A percentile compares a stretch with the other conserved stretches of the same genome.
phyloP scores from a whole-genome alignment of 2,797 vertebrate species.

The Orestias chungarensis region DNA sequence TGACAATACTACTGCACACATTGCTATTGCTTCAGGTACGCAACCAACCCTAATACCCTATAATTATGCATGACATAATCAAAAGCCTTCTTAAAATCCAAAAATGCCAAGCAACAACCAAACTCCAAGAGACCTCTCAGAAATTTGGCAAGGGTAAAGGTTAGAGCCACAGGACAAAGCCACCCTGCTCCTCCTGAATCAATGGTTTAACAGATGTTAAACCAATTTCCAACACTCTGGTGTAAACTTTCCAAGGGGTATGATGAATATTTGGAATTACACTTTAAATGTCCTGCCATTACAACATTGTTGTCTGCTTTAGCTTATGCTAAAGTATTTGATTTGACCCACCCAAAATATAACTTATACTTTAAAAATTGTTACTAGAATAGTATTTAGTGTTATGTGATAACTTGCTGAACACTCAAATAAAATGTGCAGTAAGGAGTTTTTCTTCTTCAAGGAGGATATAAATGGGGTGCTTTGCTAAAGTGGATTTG shows the following conservation, averaged over 20 bases:
- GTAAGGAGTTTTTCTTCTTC: conserved; percentile 72
- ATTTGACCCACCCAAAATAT: conserved; percentile 11
- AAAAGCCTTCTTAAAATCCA: background rate
- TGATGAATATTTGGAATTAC: background rate
- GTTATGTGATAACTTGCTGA: conserved; percentile 63
- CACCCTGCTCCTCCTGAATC: background rate
- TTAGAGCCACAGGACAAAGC: background rate
- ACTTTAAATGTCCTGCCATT: conserved; percentile 15
- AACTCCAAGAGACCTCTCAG: background rate
- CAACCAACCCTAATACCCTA: background rate
- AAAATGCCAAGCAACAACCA: background rate
- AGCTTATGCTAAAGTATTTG: conserved; percentile 6
- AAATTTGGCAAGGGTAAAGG: background rate
- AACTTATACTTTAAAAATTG: conserved; percentile 29
- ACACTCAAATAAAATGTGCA: conserved; percentile 67
- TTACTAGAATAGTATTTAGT: conserved; percentile 34
- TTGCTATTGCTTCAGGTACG: background rate
- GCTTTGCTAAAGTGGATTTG: conserved; percentile 74
- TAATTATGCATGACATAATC: background rate
- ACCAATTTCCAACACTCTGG: background rate
- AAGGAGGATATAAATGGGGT: conserved; percentile 71
- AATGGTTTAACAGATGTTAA: background rate
- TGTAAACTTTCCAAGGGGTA: background rate
- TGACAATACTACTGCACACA: background rate
- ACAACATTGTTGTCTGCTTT: conserved; percentile 3